A percentile compares a stretch with the other conserved stretches of the same genome.
Evolutionary conservation across 2,888 invertebrate genomes (phyloP).

Genomic region (Drosophila colorata): DNA sequence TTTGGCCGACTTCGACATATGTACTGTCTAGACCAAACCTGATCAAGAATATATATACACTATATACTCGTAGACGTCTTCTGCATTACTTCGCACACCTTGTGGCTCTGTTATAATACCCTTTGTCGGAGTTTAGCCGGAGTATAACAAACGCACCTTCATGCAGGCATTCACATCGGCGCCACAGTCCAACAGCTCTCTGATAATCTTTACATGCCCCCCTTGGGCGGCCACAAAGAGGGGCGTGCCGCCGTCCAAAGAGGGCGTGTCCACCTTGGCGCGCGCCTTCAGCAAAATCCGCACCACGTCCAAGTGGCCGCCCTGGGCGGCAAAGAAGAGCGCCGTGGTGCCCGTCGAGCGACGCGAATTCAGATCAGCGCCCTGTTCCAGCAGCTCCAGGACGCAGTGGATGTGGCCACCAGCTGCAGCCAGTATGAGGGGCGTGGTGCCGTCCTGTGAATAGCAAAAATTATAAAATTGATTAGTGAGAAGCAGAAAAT

Average conservation of each 20-base stretch:
- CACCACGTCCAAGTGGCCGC: constrained; percentile 94
- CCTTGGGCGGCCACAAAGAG: constrained; percentile 96
- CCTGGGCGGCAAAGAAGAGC: constrained; percentile 97
- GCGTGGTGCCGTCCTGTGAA: constrained; percentile 95
- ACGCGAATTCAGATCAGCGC: constrained; percentile 94
- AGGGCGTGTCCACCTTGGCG: constrained; percentile 91
- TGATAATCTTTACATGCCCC: constrained; percentile 94
- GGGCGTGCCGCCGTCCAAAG: constrained; percentile 97
- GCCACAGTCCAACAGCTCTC: constrained; percentile 92
- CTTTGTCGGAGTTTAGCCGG: no score
- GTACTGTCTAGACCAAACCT: no score
- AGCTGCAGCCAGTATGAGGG: constrained; percentile 95
- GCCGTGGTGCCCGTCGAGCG: constrained; percentile 97
- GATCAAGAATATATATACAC: no score
- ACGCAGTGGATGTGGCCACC: constrained; percentile 96
- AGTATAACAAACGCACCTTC: constrained; percentile 89
- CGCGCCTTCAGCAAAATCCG: constrained; percentile 91
- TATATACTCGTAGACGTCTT: no score
- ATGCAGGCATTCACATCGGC: constrained; percentile 93
- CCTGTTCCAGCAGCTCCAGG: constrained; percentile 93
- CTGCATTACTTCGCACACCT: no score
- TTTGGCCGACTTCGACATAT: no score
- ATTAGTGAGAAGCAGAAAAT: constrained; percentile 1
- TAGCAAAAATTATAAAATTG: neutral
- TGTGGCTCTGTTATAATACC: no score